Evolutionary conservation across 2,797 vertebrate genomes (phyloP), one percentile per base, ranked within the genome.

Genomic region (Antennarius maculatus): DNA sequence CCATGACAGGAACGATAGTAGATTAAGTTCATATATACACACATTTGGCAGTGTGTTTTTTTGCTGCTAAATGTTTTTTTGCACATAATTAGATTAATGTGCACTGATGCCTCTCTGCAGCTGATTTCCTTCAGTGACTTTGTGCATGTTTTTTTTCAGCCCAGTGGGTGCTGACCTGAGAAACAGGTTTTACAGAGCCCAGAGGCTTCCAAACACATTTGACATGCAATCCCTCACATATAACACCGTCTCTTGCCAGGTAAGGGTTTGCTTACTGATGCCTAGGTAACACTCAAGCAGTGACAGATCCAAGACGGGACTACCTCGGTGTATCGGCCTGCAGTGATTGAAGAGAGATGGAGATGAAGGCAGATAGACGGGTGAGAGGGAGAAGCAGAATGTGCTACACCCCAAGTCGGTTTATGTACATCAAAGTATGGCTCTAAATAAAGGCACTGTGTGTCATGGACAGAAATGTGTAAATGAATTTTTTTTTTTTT

Each of bases 161-260:
- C 17, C 16, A 17, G 4, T 7, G 51, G 13, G 6, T 37, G 46
- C 17, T 47, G 64, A 87, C 76, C 69, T 59, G 46, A 78, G 48
- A 70, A 69, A 67, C 79, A 62, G 63, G 71, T 84, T 81, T 34
- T 75, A 54, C 49, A 46, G 27, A 51, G 56, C 43, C 53, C 43
- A 2, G 15, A 47, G 60, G 63, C 48, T 72, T 69, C 29, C 27
- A 66, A 71, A 74, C 28, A 6, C 34, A 76, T 75, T 50, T 73
- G 28, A 73, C 56, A 71, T 54, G 54, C 41, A 66, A 54, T 45
- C 59, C 52, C 68, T 74, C 66, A 77, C 54, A 61, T 46, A 68
- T n/a, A 68, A 74, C 61, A 80, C 58, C 62, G 42, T 66, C 54
- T 66, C 45, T 66, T 65, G 59, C 28, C 74, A 77, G 54, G 71